Evolutionary conservation across 2,113 vertebrate genomes (phyloP), one percentile per base, ranked within the genome.

Genomic region (Phylloscopus whistleri): DNA sequence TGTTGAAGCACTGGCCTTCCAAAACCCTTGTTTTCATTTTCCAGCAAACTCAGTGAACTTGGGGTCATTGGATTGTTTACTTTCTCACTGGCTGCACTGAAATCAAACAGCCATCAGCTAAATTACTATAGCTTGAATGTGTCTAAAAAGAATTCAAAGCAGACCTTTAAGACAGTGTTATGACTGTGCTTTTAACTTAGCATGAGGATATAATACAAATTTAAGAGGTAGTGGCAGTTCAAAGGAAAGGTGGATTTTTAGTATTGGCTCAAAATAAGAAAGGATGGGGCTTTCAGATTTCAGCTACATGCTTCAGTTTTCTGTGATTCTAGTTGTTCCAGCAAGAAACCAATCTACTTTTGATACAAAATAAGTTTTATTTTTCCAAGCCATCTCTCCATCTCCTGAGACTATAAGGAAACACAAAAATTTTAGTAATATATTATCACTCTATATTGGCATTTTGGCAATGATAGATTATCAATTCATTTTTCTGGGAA

Each of bases 31-130:
- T 95, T 95, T 95, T 97, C 67, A 87, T 97, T 97, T 97, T 97
- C 97, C 92, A 97, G 88, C 96, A 97, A 96, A 97, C 89, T 93
- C 70, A 82, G 89, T 97, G 94, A 97, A 97, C 96, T 87, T 95
- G 43, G 55, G 90, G 94, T 97, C 93, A 96, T 66, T 87, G 64
- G 84, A 83, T 95, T 84, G 66, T 92, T 96, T 88, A 74, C 84
- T 96, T 97, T 96, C 89, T 94, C 94, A 67, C 92, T 93, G 75
- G 53, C 73, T 91, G 48, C 44, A n/a, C 73, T 90, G 84, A 91
- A 91, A 76, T 88, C 39, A 74, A 96, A 59, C 70, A 78, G 41
- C 28, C 62, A 63, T 79, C 90, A 89, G 52, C 58, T 93, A 27
- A 88, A 77, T 70, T 68, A 64, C 44, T 68, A 8, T 39, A 70